Evolutionary conservation across 2,888 invertebrate species (phyloP), one percentile per base, ranked within the genome.

Genomic region (Hirtodrosophila duncani): DNA sequence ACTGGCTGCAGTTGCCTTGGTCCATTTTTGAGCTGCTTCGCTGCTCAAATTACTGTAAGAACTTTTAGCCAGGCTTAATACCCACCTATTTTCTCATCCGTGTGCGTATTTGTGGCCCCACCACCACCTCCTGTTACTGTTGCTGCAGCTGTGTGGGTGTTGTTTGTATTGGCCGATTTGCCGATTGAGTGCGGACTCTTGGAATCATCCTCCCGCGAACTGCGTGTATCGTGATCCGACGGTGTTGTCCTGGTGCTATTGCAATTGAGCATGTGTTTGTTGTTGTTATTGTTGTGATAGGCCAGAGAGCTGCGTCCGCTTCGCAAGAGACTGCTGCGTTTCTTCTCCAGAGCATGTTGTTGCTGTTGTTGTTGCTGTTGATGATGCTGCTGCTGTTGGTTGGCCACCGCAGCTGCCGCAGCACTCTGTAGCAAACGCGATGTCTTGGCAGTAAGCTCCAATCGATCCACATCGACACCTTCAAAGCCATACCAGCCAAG

Each of bases 401-500:
- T 71, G 17, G 68, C 74, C 16, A 56, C 75, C 11, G 81, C 81
- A 3, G 68, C 79, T 3, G 78, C 79, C 4, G 82, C 80, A 1
- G 83, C 70, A 24, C 83, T 74, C 37, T 84, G 83, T 27, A 85
- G 46, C 16, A 86, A 51, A 10, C 83, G 74, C n/a, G 85, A 83
- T 3, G 84, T 81, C 61, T 86, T 86, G 17, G 85, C 72, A 21
- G 85, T 82, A 14, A 81, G 87, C 74, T 79, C 84, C 52, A 91
- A 86, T 20, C 92, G 89, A 86, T 92, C 93, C 45, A 91, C 88
- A 86, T 92, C 93, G 41, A 91, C 88, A 69, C 90, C 91, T 56
- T 91, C 92, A 84, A 96, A 96, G 1, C 96, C 96, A 87, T 96
- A 97, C 94, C 95, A 95, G 29, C 96, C 95, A 14, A 96, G 89